Conservation (phyloP, 2,797 vertebrate species). For the Columba guinea region DNA sequence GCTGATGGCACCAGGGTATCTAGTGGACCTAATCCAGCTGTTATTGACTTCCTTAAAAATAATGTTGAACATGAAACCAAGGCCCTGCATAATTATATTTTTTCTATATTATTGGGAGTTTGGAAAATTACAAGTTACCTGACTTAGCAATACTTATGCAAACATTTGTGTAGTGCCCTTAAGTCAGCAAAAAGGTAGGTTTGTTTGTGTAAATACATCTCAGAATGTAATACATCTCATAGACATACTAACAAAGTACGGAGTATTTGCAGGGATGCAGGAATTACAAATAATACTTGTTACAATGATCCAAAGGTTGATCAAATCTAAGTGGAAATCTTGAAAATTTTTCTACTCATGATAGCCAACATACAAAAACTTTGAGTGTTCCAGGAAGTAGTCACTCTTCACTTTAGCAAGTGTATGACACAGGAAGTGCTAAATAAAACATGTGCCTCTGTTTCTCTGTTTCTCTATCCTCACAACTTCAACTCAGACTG, state of each 20-base stretch:
- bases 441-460: neutral
- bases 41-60: neutral
- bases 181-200: neutral
- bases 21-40: neutral
- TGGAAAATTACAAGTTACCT: neutral
- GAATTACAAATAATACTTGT: neutral
- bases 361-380: neutral
- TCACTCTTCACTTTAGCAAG: neutral
- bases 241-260: neutral
- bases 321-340: neutral
- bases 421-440: neutral
- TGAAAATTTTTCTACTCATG: neutral
- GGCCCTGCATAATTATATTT: neutral
- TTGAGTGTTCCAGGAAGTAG: neutral
- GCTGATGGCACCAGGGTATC: rapidly evolving
- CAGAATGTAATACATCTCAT: neutral
- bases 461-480: neutral
- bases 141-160: neutral
- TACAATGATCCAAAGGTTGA: neutral
- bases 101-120: neutral
- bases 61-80: neutral
- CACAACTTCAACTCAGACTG: neutral
- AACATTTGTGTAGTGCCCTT: neutral
- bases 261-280: neutral
- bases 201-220: neutral